These are phyloP conservation scores for Eurois occulta DNA, from an alignment of 2,888 invertebrate genomes.

Conservation along the genomic window DNA sequence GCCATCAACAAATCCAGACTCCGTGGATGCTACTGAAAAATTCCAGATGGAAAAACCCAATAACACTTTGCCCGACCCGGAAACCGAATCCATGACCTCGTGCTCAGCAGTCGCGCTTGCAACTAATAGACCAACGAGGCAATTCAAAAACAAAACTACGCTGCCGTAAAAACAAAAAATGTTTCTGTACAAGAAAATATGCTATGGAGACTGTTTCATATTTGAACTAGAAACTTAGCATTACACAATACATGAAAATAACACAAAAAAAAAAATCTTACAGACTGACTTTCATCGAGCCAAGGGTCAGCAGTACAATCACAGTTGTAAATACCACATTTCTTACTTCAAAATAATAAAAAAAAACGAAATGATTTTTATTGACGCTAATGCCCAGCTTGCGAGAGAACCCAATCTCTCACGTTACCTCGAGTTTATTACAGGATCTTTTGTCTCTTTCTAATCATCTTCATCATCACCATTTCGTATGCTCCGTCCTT, in stretches of 20 bases:
- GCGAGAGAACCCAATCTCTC: slow-evolving; percentile 62
- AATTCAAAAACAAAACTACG: too few relatives aligned
- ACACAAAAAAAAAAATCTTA: slow-evolving; percentile 2
- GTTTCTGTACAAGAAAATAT: not conserved
- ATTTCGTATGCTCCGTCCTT: slow-evolving; percentile 44
- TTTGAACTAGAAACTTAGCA: not conserved
- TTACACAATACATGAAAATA: slow-evolving; percentile 22
- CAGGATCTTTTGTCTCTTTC: slow-evolving; percentile 60
- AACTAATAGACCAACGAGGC: too few relatives aligned
- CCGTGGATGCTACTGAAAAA: too few relatives aligned
- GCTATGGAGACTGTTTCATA: not conserved
- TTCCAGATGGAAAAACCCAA: too few relatives aligned
- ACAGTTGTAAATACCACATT: slow-evolving; percentile 68
- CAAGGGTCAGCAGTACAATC: slow-evolving; percentile 56
- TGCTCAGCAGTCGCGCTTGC: too few relatives aligned
- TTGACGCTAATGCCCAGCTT: slow-evolving; percentile 71
- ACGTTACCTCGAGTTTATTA: slow-evolving; percentile 64
- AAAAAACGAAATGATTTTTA: slow-evolving; percentile 70
- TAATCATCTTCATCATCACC: slow-evolving; percentile 49
- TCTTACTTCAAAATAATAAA: slow-evolving; percentile 61
- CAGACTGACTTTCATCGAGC: slow-evolving; percentile 60
- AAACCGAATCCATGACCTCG: too few relatives aligned
- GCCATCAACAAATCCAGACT: too few relatives aligned
- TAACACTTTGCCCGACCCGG: too few relatives aligned
- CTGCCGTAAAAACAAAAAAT: not conserved